These are phyloP conservation scores for Psittacula derbiana DNA, from an alignment of 2,797 vertebrate genomes.

Conservation along the genomic window DNA sequence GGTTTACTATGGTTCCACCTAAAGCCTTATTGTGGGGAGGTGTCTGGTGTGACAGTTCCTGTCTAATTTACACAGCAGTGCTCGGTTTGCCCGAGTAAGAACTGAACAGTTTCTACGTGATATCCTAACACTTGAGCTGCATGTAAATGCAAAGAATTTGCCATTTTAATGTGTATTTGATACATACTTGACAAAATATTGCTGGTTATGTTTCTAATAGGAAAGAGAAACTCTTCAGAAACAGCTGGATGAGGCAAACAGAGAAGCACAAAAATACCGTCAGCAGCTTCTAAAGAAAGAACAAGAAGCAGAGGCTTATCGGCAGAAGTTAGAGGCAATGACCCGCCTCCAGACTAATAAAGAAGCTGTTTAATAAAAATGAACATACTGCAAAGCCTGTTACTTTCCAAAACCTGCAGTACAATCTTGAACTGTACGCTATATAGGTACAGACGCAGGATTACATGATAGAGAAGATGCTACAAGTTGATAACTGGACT, in stretches of 20 bases:
- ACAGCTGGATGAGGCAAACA: slow-evolving; percentile 88
- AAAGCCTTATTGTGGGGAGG: neutral
- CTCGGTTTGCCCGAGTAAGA: neutral
- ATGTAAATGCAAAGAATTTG: slow-evolving; percentile 18
- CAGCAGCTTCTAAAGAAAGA: slow-evolving; percentile 89
- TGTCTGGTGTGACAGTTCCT: neutral
- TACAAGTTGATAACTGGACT: slow-evolving; percentile 73
- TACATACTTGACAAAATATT: slow-evolving; percentile 32
- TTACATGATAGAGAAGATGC: slow-evolving; percentile 66
- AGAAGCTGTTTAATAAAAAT: slow-evolving; percentile 78
- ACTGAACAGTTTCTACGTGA: neutral
- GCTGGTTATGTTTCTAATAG: slow-evolving; percentile 72
- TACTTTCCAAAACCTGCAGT: slow-evolving; percentile 69
- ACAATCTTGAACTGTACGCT: slow-evolving; percentile 73
- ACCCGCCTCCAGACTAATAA: slow-evolving; percentile 84
- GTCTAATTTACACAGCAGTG: neutral
- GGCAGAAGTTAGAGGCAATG: slow-evolving; percentile 89
- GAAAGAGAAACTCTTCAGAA: slow-evolving; percentile 89
- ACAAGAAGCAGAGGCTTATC: slow-evolving; percentile 86
- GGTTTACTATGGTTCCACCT: neutral
- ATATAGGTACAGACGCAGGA: slow-evolving; percentile 59
- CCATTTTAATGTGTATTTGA: neutral
- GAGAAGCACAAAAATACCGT: slow-evolving; percentile 87
- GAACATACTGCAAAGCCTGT: slow-evolving; percentile 60
- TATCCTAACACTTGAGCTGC: neutral